phyloP scores from a whole-genome alignment of 2,113 vertebrate genomes.

The Scopus umbretta region DNA sequence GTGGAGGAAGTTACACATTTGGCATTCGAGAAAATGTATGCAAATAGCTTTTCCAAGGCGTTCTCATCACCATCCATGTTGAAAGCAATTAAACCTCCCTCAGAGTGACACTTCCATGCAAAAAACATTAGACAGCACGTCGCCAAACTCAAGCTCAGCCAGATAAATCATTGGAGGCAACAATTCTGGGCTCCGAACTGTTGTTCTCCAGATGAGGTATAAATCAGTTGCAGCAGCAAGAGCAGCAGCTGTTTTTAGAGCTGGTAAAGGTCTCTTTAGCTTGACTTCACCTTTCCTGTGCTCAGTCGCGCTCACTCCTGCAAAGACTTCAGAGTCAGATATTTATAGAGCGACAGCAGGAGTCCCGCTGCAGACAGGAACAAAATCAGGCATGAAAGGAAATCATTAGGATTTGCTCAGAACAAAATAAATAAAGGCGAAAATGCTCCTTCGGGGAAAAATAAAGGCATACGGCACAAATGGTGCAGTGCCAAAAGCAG shows the following conservation, averaged over 20 bases:
- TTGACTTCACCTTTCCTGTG: conserved; percentile 23
- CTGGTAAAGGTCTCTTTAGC: background rate
- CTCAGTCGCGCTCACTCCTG: background rate
- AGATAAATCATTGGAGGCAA: conserved; percentile 28
- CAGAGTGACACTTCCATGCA: conserved; percentile 25
- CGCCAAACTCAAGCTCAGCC: background rate
- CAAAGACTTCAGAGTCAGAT: background rate
- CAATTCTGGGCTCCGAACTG: background rate
- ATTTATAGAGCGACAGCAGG: conserved; percentile 6
- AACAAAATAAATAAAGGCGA: conserved; percentile 25
- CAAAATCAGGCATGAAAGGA: background rate
- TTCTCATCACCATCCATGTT: conserved; percentile 28
- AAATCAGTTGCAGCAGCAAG: conserved; percentile 21
- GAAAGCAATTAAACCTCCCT: conserved; percentile 57
- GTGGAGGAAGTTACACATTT: conserved; percentile 1
- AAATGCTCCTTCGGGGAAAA: background rate
- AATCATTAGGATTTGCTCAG: conserved; percentile 43
- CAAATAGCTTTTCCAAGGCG: conserved; percentile 42
- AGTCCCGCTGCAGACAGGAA: conserved; percentile 4
- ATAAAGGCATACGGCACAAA: background rate
- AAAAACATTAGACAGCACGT: conserved; percentile 28
- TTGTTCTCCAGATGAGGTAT: conserved; percentile 41
- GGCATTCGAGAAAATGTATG: conserved; percentile 37
- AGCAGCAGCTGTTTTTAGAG: conserved; percentile 38
- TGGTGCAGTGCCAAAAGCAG: background rate